These are phyloP conservation scores for Guaruba guarouba DNA, from an alignment of 2,113 vertebrate species.

Conservation along the genomic window DNA sequence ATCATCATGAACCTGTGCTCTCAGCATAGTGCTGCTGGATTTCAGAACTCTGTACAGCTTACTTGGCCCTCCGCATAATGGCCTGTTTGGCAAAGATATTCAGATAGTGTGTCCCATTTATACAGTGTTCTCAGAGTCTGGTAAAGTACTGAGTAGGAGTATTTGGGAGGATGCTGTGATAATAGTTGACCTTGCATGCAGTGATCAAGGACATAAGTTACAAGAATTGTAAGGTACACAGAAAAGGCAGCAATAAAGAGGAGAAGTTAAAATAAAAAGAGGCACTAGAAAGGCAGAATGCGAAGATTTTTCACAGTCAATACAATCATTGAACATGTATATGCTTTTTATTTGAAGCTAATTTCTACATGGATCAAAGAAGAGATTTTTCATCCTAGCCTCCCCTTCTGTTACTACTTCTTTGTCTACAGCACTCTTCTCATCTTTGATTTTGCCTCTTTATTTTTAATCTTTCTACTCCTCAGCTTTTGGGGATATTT, in stretches of 20 bases:
- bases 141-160: not conserved
- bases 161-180: not conserved
- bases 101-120: not conserved
- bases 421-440: not conserved
- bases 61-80: not conserved
- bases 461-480: not conserved
- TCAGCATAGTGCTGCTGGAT: not conserved
- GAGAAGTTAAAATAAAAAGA: not conserved
- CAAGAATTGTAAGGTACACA: not conserved
- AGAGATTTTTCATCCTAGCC: not conserved
- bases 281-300: not conserved
- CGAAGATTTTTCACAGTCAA: not conserved
- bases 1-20: not conserved
- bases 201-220: not conserved
- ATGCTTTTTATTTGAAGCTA: not conserved
- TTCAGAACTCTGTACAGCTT: not conserved
- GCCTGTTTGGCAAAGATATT: not conserved
- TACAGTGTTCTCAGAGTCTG: not conserved
- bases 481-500: not conserved
- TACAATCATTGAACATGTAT: fast-evolving
- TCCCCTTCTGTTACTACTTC: not conserved
- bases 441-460: not conserved
- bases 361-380: not conserved
- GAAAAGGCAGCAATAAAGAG: not conserved
- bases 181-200: not conserved